Evolutionary conservation across 2,797 vertebrate species (phyloP).

Genomic region (Labroides dimidiatus): DNA sequence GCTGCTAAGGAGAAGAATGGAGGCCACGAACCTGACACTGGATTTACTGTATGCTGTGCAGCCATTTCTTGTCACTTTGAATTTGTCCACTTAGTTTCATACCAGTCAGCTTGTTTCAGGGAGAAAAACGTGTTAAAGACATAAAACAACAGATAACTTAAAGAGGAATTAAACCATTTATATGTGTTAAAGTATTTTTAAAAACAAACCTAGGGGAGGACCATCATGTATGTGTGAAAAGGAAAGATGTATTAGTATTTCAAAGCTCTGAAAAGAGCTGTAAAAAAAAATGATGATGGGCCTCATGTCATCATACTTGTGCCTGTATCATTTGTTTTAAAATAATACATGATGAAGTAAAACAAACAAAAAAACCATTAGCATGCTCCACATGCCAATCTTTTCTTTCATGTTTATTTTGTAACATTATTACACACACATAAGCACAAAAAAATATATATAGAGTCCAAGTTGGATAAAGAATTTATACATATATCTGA

Average conservation of each 20-base stretch:
- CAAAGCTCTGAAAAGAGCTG: neutral
- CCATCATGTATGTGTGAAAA: neutral
- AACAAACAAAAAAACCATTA: too few relatives aligned
- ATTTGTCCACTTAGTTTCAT: slow-evolving; percentile 45
- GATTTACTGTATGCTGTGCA: slow-evolving; percentile 31
- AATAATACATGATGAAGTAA: too few relatives aligned
- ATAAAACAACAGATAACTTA: neutral
- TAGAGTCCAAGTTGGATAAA: too few relatives aligned
- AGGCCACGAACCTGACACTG: slow-evolving; percentile 46
- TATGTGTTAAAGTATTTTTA: neutral
- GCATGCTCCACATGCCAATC: too few relatives aligned
- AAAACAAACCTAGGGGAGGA: neutral
- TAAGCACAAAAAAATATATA: too few relatives aligned
- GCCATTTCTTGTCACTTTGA: slow-evolving; percentile 34
- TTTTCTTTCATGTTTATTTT: neutral
- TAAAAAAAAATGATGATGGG: too few relatives aligned
- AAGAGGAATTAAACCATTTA: neutral
- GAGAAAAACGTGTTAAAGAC: neutral
- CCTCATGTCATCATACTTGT: too few relatives aligned
- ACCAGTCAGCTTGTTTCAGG: neutral
- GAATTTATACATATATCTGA: too few relatives aligned
- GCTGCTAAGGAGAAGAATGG: slow-evolving; percentile 52
- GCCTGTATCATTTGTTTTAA: too few relatives aligned
- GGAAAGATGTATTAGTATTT: neutral
- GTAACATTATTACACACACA: too few relatives aligned